A percentile compares a stretch with the other conserved stretches of the same genome.
Evolutionary conservation across 1,140 invertebrate species (phyloP).

Genomic region (Apis cerana): DNA sequence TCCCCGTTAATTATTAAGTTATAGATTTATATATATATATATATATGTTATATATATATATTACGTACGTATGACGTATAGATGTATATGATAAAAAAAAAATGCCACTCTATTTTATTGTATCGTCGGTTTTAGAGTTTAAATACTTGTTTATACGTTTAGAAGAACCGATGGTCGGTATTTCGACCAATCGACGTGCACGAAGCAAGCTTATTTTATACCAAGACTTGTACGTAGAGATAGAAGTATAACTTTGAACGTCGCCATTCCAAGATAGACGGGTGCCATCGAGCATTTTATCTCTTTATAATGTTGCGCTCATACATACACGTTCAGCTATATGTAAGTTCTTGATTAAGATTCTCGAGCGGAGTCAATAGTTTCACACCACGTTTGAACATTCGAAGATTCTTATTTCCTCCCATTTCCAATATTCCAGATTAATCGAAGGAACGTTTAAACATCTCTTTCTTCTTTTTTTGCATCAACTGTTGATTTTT

Average conservation of each 20-base stretch:
- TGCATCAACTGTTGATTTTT: constrained; percentile 1
- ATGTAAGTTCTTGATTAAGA: neutral
- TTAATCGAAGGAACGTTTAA: neutral
- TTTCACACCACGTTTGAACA: neutral
- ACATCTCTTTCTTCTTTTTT: neutral
- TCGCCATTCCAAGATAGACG: constrained; percentile 47
- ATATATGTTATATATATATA: neutral
- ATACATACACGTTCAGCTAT: neutral
- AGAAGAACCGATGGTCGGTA: neutral
- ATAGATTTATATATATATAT: constrained; percentile 20
- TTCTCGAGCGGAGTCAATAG: neutral
- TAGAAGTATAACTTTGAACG: constrained; percentile 6
- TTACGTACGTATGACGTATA: constrained; percentile 56
- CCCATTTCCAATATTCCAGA: neutral
- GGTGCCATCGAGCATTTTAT: constrained; percentile 48
- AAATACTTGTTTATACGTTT: constrained; percentile 47
- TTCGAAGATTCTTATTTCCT: neutral
- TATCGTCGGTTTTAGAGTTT: constrained; percentile 50
- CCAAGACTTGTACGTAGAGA: constrained; percentile 10
- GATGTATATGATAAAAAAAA: constrained; percentile 44
- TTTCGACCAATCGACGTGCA: neutral
- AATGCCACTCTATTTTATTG: constrained; percentile 33
- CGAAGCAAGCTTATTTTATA: constrained; percentile 17
- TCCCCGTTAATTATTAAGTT: constrained; percentile 51
- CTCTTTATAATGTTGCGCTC: constrained; percentile 20